Percentiles rank a stretch among this genome's conserved stretches.
Conservation (phyloP, 2,888 invertebrate species). For the Epinotia ramella region DNA sequence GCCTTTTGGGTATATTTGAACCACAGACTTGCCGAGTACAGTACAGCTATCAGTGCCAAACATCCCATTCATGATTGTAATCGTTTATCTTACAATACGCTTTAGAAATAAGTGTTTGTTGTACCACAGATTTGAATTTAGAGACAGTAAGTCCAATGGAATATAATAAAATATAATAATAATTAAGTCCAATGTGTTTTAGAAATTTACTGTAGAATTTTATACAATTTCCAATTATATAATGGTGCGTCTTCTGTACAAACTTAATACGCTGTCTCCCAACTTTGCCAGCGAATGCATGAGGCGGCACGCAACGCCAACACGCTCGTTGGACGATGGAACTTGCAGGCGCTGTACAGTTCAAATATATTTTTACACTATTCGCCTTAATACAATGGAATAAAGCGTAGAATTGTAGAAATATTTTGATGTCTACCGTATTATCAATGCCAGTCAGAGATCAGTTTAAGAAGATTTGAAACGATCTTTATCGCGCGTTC, state of each 20-base stretch:
- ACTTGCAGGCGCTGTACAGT: background rate
- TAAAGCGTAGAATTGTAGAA: background rate
- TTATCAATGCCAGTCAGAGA: background rate
- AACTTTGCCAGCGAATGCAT: slow-evolving; percentile 22
- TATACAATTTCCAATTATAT: no score
- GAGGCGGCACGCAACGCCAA: slow-evolving; percentile 24
- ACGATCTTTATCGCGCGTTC: background rate
- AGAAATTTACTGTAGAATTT: no score
- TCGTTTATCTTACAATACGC: no score
- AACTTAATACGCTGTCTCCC: slow-evolving; percentile 1
- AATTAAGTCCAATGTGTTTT: no score
- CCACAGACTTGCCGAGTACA: no score
- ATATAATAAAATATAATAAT: no score
- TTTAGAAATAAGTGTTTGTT: no score
- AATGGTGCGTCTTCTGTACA: background rate
- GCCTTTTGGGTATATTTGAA: no score
- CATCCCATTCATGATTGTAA: no score
- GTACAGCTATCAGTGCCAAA: no score
- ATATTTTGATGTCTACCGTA: background rate
- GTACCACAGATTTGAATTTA: no score
- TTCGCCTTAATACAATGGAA: background rate
- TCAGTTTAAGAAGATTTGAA: background rate
- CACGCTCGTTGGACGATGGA: slow-evolving; percentile 17
- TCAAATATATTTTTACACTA: background rate
- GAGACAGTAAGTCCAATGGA: no score